These are phyloP conservation scores for Lamproptera curius DNA, from an alignment of 2,888 invertebrate genomes.

Conservation along the genomic window DNA sequence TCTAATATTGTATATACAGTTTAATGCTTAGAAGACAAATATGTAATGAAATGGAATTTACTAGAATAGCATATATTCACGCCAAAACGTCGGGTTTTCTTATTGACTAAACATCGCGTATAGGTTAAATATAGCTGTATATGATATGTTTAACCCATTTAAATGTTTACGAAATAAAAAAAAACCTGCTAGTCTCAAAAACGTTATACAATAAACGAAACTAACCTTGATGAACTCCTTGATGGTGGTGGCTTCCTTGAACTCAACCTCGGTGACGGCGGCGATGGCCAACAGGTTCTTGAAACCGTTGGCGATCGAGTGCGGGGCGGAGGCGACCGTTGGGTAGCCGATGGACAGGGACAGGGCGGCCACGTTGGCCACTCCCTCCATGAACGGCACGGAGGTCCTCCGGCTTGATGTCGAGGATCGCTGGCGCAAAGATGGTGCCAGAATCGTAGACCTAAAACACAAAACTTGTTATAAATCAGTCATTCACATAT, in stretches of 20 bases:
- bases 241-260: conserved; percentile 95
- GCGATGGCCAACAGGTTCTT: conserved; percentile 98
- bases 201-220: no score
- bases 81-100: no score
- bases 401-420: conserved; percentile 98
- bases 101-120: no score
- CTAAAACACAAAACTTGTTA: conserved; percentile 36
- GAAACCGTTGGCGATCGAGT: conserved; percentile 98
- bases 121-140: no score
- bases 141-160: no score
- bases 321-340: conserved; percentile 97
- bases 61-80: no score
- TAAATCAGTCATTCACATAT: no score
- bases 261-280: conserved; percentile 96
- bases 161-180: no score
- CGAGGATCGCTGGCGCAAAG: conserved; percentile 97
- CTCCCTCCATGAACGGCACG: conserved; percentile 93
- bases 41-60: no score
- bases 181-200: no score
- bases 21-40: no score
- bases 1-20: no score
- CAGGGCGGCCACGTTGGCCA: conserved; percentile 95
- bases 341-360: conserved; percentile 97
- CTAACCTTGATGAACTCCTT: conserved; percentile 93
- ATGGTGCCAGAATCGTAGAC: conserved; percentile 99